Base-by-base conservation (phyloP, 2,113 vertebrate genomes). In the Suricata suricatta region DNA sequence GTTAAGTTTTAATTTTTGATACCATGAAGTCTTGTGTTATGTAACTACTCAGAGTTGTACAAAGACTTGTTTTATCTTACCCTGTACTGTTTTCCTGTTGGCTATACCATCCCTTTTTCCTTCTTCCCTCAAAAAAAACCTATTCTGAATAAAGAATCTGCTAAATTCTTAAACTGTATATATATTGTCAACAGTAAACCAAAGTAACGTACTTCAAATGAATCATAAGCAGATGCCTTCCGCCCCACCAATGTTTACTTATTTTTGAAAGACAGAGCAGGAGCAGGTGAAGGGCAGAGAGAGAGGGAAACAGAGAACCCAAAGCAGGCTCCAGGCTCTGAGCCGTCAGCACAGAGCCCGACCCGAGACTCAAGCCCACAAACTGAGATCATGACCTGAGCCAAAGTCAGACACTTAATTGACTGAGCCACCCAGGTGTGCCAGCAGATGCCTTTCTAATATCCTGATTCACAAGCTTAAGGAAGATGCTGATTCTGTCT, bases 131-230 rank as follows among this genome's bases (percentile, higher is more conserved):
- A 63, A 93, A 85, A 72, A 94, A 96, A 96, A 44, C 0, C 12
- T 82, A 95, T 52, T 90, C 33, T 89, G 33, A 76, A 69, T 57
- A 93, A 93, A 93, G 6, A 50, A 81, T 66, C 38, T 74, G 64
- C 76, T 93, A 29, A 89, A 76, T 16, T 57, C 15, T 44, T 63
- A n/a, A 72, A 88, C 68, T 96, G 90, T 74, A 35, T 63, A 35
- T 63, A 21, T 35, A 60, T 29, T 93, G 63, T 35, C 66, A 79
- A 57, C 9, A 52, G 33, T 19, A 68, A 44, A 21, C 33, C 63
- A 93, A 86, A 76, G 38, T 80, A 82, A 96, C 66, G 17, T 80
- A 64, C 35, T 93, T 74, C 52, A 86, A 74, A 81, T 79, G 12
- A 89, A 76, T 10, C 82, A 2, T n/a, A 84, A 81, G 69, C 38